Evolutionary conservation across 2,797 vertebrate species (phyloP).

Genomic region (Bradypodion pumilum): DNA sequence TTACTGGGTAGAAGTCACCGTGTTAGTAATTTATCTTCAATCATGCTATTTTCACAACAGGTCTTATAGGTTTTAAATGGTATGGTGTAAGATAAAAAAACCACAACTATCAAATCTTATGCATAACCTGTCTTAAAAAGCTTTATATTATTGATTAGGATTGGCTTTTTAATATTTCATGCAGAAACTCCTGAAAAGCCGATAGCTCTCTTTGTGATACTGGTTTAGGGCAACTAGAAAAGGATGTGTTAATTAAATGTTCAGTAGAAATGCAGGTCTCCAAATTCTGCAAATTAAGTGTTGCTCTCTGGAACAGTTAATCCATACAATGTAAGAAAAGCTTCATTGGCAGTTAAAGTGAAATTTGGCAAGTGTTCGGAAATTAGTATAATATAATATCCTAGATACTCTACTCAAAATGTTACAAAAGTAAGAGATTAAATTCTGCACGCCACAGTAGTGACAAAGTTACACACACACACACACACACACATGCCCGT

Average conservation of each 20-base stretch:
- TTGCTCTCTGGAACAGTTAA: neutral
- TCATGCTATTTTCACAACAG: conserved; percentile 10
- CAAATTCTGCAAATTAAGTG: conserved; percentile 33
- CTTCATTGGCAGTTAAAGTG: conserved; percentile 64
- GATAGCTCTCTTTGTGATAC: neutral
- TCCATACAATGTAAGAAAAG: conserved; percentile 44
- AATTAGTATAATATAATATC: conserved; percentile 53
- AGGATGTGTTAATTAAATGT: conserved; percentile 17
- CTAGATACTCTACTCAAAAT: conserved; percentile 58
- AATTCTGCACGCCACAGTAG: conserved; percentile 49
- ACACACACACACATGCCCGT: too few species aligned
- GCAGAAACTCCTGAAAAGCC: neutral
- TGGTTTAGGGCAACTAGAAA: conserved; percentile 7
- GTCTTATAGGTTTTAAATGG: neutral
- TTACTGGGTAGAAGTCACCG: neutral
- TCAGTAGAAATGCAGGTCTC: conserved; percentile 18
- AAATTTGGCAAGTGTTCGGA: conserved; percentile 65
- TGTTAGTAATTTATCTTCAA: neutral
- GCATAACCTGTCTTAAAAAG: conserved; percentile 31
- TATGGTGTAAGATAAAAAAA: too few species aligned
- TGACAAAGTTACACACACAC: too few species aligned
- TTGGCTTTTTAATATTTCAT: conserved; percentile 25
- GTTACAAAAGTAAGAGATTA: conserved; percentile 62
- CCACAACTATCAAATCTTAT: neutral
- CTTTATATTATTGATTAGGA: conserved; percentile 23